phyloP scores from a whole-genome alignment of 2,797 vertebrate species.

The Danio tinwini region DNA sequence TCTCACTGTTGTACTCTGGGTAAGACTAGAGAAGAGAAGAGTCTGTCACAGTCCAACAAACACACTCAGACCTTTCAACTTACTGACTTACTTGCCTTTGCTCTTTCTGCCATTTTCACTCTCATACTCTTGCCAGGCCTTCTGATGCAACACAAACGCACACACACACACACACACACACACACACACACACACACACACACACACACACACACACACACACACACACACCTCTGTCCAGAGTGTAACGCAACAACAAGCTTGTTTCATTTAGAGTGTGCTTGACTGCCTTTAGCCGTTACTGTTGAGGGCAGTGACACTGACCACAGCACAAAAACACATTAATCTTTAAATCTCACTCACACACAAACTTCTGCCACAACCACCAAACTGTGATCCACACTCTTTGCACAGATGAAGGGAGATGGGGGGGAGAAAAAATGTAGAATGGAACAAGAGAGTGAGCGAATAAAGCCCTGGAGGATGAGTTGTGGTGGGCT shows the following conservation, averaged over 20 bases:
- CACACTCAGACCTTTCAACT: conserved; percentile 46
- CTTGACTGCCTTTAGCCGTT: conserved; percentile 41
- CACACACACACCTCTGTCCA: conserved; percentile 10
- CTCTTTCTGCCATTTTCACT: conserved; percentile 29
- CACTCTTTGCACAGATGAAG: conserved; percentile 24
- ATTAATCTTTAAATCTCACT: conserved; percentile 75
- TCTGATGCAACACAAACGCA: conserved; percentile 18
- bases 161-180: conserved; percentile 25
- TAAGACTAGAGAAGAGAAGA: conserved; percentile 9
- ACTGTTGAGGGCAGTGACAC: conserved; percentile 61
- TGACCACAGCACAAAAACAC: conserved; percentile 70
- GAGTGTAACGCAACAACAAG: conserved; percentile 69
- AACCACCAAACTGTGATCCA: conserved; percentile 11
- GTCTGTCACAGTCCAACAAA: conserved; percentile 49
- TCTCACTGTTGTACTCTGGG: conserved; percentile 10
- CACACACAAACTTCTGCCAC: conserved; percentile 20
- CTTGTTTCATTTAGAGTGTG: conserved; percentile 67
- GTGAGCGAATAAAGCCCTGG: conserved; percentile 37
- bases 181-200: conserved; percentile 27
- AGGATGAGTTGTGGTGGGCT: conserved; percentile 33
- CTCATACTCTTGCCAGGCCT: conserved; percentile 23
- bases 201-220: conserved; percentile 25
- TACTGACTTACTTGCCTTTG: conserved; percentile 33
- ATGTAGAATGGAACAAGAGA: conserved; percentile 19
- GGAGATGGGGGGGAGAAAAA: conserved; percentile 54